Evolutionary conservation across 2,797 vertebrate species (phyloP), one percentile per base, ranked within the genome.

Genomic region (Sparidentex hasta): DNA sequence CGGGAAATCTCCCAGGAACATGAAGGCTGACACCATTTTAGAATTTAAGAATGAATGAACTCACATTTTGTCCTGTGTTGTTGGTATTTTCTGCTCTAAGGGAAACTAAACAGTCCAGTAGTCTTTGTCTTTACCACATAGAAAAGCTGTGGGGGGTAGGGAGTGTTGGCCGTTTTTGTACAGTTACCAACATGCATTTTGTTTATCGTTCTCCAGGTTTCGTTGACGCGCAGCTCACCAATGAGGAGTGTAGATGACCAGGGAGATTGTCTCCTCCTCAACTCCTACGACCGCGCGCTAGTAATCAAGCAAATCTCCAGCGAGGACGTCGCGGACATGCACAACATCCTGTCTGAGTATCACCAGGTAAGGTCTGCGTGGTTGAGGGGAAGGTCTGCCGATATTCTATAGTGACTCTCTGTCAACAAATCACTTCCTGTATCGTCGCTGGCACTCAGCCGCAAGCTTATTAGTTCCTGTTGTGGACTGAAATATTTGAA

Each of bases 241-340:
- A 80, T 93, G 38, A 94, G 93, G 62, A 96, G 94, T 43, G 94
- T 78, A 0, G 96, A 97, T 1, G 95, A 95, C 70, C 96, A 96
- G 23, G 97, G 95, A 7, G 95, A 96, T 47, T 95, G 93, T n/a
- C 94, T 96, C 7, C 94, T 98, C 77, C 96, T 98, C 71, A 95
- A 95, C 73, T 97, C 97, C 2, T 97, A 97, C 0, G 98, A 99
- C 89, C 95, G 96, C 0, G 97, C 97, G 0, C 93, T 98, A 74
- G 96, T 98, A 65, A 93, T 97, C 85, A 99, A 99, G 92, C 97
- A 98, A 82, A 98, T 99, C 63, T 97, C 97, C 79, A 98, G 97
- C 1, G 98, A 99, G 79, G 98, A 98, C 9, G 96, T 99, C 43
- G 98, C 97, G 0, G 97, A 99, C 17, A 97, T 98, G 91, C 98